Base-by-base conservation (phyloP, 2,888 invertebrate genomes). In the Nemotelus pantherinus region DNA sequence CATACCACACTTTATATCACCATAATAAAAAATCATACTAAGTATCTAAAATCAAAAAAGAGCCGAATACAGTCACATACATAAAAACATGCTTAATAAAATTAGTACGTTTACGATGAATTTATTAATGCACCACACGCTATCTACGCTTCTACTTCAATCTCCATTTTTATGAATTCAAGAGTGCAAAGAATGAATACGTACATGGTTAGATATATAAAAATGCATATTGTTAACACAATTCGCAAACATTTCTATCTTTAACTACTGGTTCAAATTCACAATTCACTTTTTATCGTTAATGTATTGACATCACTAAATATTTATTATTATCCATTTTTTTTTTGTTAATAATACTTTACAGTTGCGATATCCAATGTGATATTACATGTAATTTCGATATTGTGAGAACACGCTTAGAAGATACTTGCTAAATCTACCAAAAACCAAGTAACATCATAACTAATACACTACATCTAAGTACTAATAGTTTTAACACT, bases 361-460 rank as follows among this genome's bases (percentile, higher is more conserved):
- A 70, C 70, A 70, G 47, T 70, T 70, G 70, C 41, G 10, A 70
- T 50, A 68, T 70, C 70, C 55, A 70, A 70, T 53, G 55, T 70
- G 70, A 70, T 70, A 70, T 70, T 70, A 70, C 70, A 53, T 70
- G 25, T 43, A 70, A 60, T 39, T 55, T 43, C 53, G 70, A 70
- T 70, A 55, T 70, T 70, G 55, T 70, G 70, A 70, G 70, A 53
- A 41, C 70, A 70, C 70, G 50, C 55, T 70, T 55, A 70, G 55
- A 53, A 70, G n/a, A 70, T 70, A 70, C 25, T 43, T 45, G 47
- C 48, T 70, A 70, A 25, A 25, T 55, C 70, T 70, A 70, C 70
- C 41, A 70, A 70, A 47, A 70, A 70, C 70, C 53, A 70, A 70
- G 47, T 53, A 70, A 70, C 70, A 70, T 70, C 9, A 55, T 41